Percentiles rank a stretch among this genome's conserved stretches.
Evolutionary conservation across 2,797 vertebrate genomes (phyloP).

Genomic region (Monodelphis domestica): DNA sequence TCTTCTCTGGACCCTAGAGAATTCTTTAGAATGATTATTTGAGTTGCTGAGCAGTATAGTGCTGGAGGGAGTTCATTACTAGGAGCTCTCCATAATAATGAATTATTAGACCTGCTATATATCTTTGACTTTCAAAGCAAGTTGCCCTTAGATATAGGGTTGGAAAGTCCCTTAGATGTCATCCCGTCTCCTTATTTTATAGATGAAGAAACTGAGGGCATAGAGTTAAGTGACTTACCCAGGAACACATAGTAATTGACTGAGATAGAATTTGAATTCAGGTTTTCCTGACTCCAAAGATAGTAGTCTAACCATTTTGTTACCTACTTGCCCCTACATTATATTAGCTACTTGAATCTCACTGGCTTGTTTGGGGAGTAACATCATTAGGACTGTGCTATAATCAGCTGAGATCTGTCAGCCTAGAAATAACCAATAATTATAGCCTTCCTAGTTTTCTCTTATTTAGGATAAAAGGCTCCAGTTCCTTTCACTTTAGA

Average conservation of each 20-base stretch:
- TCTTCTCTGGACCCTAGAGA: background rate
- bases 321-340: background rate
- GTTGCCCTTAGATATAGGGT: background rate
- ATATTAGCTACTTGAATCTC: background rate
- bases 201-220: background rate
- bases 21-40: background rate
- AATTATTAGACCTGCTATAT: background rate
- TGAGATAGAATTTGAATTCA: background rate
- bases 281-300: background rate
- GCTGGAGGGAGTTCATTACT: background rate
- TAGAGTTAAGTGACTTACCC: background rate
- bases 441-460: conserved; percentile 18
- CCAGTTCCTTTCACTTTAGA: conserved; percentile 12
- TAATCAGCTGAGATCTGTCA: background rate
- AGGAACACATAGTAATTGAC: background rate
- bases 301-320: background rate
- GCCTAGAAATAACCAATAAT: background rate
- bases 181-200: background rate
- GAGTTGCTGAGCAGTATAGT: background rate
- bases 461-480: conserved; percentile 28
- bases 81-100: background rate
- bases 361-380: background rate
- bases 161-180: background rate
- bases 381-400: background rate
- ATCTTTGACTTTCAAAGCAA: background rate